These are phyloP conservation scores for Epinephelus awoara DNA, from an alignment of 2,797 vertebrate genomes.

Conservation along the genomic window DNA sequence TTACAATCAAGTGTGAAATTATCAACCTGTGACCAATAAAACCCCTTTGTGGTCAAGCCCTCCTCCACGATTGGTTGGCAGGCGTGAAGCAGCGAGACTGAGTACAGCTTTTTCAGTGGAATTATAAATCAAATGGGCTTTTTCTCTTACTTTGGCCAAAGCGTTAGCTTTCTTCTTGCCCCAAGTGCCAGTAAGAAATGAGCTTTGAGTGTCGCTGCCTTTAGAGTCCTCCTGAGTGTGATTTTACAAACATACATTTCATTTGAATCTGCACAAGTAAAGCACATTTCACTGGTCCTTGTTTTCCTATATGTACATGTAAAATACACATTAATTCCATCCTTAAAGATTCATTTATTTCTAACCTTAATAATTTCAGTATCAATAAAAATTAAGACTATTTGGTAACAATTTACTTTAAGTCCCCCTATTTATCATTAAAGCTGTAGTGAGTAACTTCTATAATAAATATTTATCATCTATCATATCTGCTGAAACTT, in stretches of 20 bases:
- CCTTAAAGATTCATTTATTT: neutral
- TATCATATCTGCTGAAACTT: no score
- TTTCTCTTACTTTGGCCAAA: constrained; percentile 88
- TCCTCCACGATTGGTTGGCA: constrained; percentile 65
- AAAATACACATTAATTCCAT: neutral
- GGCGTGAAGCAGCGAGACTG: constrained; percentile 71
- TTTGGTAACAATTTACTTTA: neutral
- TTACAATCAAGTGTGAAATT: constrained; percentile 70
- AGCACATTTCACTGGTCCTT: neutral
- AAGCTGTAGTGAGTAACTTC: no score
- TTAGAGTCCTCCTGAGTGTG: constrained; percentile 86
- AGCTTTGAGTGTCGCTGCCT: constrained; percentile 87
- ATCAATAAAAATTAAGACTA: neutral
- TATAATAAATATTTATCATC: no score
- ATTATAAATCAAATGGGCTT: constrained; percentile 58
- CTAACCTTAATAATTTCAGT: neutral
- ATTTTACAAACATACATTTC: constrained; percentile 87
- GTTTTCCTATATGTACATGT: neutral
- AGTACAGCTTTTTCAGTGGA: constrained; percentile 71
- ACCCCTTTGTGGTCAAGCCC: constrained; percentile 61
- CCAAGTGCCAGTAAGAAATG: constrained; percentile 89
- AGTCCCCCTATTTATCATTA: no score
- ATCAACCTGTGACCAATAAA: constrained; percentile 73
- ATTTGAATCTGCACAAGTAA: constrained; percentile 54
- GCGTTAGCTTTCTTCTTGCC: constrained; percentile 88